Evolutionary conservation across 2,797 vertebrate genomes (phyloP), one percentile per base, ranked within the genome.

Genomic region (Agapornis canus): DNA sequence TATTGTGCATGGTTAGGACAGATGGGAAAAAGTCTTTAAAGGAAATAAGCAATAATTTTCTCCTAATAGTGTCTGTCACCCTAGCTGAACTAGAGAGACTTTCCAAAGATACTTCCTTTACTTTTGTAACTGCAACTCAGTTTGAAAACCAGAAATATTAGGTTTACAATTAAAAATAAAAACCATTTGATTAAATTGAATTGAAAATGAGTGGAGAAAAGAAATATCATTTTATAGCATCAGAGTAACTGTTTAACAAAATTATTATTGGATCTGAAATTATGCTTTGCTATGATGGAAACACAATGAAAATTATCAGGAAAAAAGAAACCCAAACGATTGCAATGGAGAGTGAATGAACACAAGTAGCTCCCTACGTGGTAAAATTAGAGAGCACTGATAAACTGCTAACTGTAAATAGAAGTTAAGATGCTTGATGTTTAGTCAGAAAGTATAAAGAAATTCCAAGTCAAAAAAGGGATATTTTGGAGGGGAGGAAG

Each of bases 401-500:
- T 23, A 57, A 7, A 21, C 11, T 79, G 15, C 8, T 54, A 54
- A 15, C 17, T 82, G 4, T 52, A 85, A 71, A 63, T 66, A 19
- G 40, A 16, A 82, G 6, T 13, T 35, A 49, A 60, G 21, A 61
- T 26, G 5, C 6, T 52, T 21, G 57, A 23, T 20, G 20, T 3
- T 64, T 68, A 22, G 6, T 69, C 47, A 6, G 82, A 76, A 87
- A 15, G 0, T 45, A 66, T 10, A 56, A 22, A 49, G 82, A 35
- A 66, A 47, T 15, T 69, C 12, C 1, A 71, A 73, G 59, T 39
- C 47, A 8, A 1, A 51, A 49, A 40, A 60, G 20, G 0, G 0
- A 0, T 35, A 5, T 20, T 65, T 11, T 31, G 10, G 19, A 7
- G 23, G 5, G 4, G 20, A 5, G 20, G 7, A 7, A 13, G 1